These are phyloP conservation scores for Myiopsitta monachus DNA, from an alignment of 2,113 vertebrate genomes.

Conservation along the genomic window DNA sequence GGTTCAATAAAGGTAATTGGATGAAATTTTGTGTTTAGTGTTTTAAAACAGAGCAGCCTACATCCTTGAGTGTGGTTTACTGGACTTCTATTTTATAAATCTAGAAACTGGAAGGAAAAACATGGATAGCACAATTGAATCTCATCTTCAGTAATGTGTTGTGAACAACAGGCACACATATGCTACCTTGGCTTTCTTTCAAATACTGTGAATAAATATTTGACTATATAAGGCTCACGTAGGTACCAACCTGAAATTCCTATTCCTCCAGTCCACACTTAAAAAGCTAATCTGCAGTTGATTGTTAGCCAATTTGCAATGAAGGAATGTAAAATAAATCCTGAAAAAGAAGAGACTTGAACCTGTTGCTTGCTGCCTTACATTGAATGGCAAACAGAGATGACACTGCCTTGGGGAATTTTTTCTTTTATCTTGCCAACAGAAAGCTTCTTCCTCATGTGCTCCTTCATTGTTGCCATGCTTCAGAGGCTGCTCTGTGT, in stretches of 20 bases:
- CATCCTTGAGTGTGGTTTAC: neutral
- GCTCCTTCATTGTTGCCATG: fast-evolving
- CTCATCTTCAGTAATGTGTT: neutral
- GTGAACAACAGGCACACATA: neutral
- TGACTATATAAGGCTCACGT: neutral
- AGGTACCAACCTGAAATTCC: neutral
- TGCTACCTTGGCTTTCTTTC: neutral
- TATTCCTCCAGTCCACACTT: neutral
- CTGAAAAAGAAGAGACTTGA: neutral
- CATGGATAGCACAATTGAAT: neutral
- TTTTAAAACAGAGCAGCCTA: neutral
- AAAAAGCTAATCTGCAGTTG: neutral
- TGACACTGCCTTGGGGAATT: neutral
- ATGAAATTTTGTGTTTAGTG: neutral
- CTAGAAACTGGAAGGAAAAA: neutral
- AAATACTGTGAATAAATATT: neutral
- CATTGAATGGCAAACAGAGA: neutral
- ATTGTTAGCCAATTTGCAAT: neutral
- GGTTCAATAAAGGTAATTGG: neutral
- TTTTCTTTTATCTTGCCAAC: neutral
- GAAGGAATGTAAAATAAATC: neutral
- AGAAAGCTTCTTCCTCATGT: neutral
- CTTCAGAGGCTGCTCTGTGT: neutral
- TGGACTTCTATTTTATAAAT: neutral
- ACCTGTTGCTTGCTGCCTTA: neutral